Percentiles rank a stretch among this genome's conserved stretches.
Conservation (phyloP, 1,140 invertebrate genomes). For the Drosophila nasuta region DNA sequence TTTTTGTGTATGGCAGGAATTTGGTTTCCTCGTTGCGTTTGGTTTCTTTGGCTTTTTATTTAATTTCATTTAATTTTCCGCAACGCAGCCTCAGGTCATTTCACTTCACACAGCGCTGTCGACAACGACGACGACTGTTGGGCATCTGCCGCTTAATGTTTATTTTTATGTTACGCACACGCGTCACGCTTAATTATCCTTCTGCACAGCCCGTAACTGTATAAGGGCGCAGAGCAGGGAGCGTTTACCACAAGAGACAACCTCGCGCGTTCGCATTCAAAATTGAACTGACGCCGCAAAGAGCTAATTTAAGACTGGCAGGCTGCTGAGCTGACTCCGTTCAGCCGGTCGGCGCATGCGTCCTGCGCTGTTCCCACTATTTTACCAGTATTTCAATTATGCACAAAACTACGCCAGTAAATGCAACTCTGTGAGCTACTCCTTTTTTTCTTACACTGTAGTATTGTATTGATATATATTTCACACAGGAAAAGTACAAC, state of each 20-base stretch:
- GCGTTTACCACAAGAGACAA: conserved; percentile 46
- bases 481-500: background rate
- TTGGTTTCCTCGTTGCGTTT: conserved; percentile 34
- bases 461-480: background rate
- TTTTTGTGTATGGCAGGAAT: conserved; percentile 51
- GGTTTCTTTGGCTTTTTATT: conserved; percentile 20
- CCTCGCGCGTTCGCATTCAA: conserved; percentile 57
- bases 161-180: conserved; percentile 81
- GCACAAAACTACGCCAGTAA: background rate
- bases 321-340: conserved; percentile 11
- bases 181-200: conserved; percentile 81
- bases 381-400: conserved; percentile 41
- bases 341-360: conserved; percentile 55
- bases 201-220: conserved; percentile 40
- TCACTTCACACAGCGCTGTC: conserved; percentile 36
- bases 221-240: background rate
- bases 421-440: conserved; percentile 39
- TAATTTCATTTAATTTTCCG: conserved; percentile 5
- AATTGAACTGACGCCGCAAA: conserved; percentile 60
- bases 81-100: conserved; percentile 55
- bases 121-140: background rate
- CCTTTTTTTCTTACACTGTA: background rate
- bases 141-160: conserved; percentile 67
- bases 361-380: conserved; percentile 39
- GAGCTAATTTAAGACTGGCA: conserved; percentile 61